Conservation (phyloP, 2,797 vertebrate genomes). For the Melanotaenia pygmaea region DNA sequence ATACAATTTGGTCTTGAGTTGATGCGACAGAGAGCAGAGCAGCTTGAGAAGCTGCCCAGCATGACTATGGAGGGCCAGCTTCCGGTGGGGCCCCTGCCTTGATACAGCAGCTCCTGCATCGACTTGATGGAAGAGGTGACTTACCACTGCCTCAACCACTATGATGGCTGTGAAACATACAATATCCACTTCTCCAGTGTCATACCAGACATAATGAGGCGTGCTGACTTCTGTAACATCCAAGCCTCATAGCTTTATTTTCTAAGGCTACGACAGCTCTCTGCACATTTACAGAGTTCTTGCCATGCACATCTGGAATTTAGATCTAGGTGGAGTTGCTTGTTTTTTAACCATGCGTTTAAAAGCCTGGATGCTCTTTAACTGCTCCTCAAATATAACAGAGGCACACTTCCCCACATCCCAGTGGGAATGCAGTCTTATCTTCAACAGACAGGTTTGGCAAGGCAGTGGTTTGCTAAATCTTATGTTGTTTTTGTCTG, state of each 20-base stretch:
- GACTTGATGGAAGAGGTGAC: slow-evolving; percentile 53
- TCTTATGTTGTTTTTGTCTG: slow-evolving; percentile 34
- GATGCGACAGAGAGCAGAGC: slow-evolving; percentile 89
- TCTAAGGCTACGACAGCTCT: slow-evolving; percentile 88
- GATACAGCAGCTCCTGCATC: slow-evolving; percentile 45
- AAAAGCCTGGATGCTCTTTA: slow-evolving; percentile 85
- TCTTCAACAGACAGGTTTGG: slow-evolving; percentile 35
- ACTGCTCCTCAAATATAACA: slow-evolving; percentile 44
- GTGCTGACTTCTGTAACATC: slow-evolving; percentile 80
- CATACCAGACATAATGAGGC: slow-evolving; percentile 75
- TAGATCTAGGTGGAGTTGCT: slow-evolving; percentile 86
- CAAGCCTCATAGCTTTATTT: slow-evolving; percentile 83
- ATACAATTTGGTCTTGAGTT: slow-evolving; percentile 85
- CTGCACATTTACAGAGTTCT: slow-evolving; percentile 84
- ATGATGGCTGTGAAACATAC: slow-evolving; percentile 29
- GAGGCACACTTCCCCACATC: slow-evolving; percentile 76
- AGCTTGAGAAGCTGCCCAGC: slow-evolving; percentile 84
- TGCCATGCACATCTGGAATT: slow-evolving; percentile 81
- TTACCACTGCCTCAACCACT: slow-evolving; percentile 42
- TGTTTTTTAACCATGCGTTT: slow-evolving; percentile 83
- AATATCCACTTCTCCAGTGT: slow-evolving; percentile 36
- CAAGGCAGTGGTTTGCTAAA: slow-evolving; percentile 21
- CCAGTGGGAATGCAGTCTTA: slow-evolving; percentile 45
- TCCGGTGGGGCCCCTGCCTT: slow-evolving; percentile 63
- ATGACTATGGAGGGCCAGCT: slow-evolving; percentile 66